These are phyloP conservation scores for Aegithalos caudatus DNA, from an alignment of 2,113 vertebrate species.

Conservation along the genomic window DNA sequence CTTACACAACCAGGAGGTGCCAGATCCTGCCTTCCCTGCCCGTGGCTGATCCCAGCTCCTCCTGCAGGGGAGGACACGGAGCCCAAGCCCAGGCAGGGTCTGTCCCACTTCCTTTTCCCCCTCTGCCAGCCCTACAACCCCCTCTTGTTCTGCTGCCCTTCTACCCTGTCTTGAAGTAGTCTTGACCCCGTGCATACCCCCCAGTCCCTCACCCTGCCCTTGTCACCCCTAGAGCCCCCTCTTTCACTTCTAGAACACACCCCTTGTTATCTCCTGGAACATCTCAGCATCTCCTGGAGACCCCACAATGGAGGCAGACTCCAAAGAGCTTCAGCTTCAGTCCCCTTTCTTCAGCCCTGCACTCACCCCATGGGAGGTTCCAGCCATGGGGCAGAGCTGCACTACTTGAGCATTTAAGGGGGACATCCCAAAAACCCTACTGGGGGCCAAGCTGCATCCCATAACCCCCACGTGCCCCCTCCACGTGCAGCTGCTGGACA, in stretches of 20 bases:
- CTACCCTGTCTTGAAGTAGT: not conserved
- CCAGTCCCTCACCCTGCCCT: not conserved
- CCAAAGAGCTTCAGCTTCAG: rapidly evolving
- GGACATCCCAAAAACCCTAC: rapidly evolving
- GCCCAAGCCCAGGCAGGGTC: no score
- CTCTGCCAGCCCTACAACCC: not conserved
- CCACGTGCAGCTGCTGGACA: no score
- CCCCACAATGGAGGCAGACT: not conserved
- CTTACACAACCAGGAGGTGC: not conserved
- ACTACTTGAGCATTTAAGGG: not conserved
- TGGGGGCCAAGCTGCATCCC: not conserved
- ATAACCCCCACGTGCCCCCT: not conserved
- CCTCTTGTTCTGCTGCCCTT: no score
- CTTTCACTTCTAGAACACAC: not conserved
- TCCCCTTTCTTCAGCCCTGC: not conserved
- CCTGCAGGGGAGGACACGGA: not conserved
- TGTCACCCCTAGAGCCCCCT: not conserved
- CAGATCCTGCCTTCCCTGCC: not conserved
- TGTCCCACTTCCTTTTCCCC: not conserved
- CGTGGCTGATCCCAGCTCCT: not conserved
- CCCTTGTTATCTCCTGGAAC: not conserved
- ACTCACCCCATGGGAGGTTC: not conserved
- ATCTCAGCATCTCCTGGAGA: not conserved
- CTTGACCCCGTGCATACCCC: not conserved
- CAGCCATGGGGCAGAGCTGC: not conserved